Evolutionary conservation across 2,797 vertebrate genomes (phyloP).

Genomic region (Melanogrammus aeglefinus): DNA sequence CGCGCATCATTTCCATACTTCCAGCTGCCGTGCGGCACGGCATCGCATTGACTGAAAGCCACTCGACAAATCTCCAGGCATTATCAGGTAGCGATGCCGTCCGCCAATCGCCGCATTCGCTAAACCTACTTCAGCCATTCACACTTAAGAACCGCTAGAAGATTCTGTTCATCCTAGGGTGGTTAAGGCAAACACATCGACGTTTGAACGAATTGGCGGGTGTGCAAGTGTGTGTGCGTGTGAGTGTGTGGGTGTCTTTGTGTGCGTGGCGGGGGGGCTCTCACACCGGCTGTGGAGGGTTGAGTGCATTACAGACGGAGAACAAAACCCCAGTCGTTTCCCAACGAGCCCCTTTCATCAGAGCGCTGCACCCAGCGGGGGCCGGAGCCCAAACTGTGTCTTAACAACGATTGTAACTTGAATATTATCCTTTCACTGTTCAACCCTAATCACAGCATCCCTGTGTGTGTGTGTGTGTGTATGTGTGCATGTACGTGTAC

Average conservation of each 20-base stretch:
- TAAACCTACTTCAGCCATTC: slow-evolving; percentile 59
- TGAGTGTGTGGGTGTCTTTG: not conserved
- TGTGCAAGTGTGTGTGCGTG: not conserved
- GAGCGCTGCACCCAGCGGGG: slow-evolving; percentile 64
- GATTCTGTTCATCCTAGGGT: slow-evolving; percentile 21
- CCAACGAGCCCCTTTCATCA: slow-evolving; percentile 69
- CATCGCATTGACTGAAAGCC: slow-evolving; percentile 48
- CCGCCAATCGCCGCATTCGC: slow-evolving; percentile 53
- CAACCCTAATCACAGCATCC: slow-evolving; percentile 66
- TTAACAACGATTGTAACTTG: slow-evolving; percentile 77
- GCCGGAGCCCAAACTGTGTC: slow-evolving; percentile 73
- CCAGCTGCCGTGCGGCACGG: not conserved
- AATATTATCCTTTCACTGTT: slow-evolving; percentile 80
- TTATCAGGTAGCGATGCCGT: slow-evolving; percentile 57
- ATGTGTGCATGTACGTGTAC: slow-evolving; percentile 43
- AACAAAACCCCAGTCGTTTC: slow-evolving; percentile 61
- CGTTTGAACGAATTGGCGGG: too few relatives aligned
- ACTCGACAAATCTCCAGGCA: slow-evolving; percentile 45
- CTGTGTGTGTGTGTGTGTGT: slow-evolving; percentile 64
- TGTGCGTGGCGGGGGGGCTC: slow-evolving; percentile 13
- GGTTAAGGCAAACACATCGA: slow-evolving; percentile 2
- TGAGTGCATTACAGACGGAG: slow-evolving; percentile 60
- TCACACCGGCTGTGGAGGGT: slow-evolving; percentile 47
- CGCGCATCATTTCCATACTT: slow-evolving; percentile 36
- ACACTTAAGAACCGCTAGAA: slow-evolving; percentile 48